Percentiles rank a stretch among this genome's conserved stretches.
Conservation (phyloP, 2,888 invertebrate species). For the Allophyes oxyacanthae region DNA sequence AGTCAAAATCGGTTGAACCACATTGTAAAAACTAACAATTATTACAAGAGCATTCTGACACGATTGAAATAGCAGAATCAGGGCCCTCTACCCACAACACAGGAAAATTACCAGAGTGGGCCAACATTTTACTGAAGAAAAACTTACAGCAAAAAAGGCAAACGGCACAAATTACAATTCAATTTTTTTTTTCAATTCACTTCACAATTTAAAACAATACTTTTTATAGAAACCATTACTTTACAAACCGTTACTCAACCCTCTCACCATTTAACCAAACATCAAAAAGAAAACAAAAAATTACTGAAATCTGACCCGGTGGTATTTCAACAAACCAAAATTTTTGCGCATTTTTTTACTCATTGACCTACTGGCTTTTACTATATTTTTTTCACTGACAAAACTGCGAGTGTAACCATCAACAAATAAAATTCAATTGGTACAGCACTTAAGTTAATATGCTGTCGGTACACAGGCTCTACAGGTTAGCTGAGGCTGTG, state of each 20-base stretch:
- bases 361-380: too few species aligned
- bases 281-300: neutral
- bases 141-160: neutral
- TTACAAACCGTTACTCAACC: neutral
- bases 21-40: too few species aligned
- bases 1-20: too few species aligned
- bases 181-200: neutral
- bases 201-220: constrained; percentile 6
- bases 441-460: constrained; percentile 51
- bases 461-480: constrained; percentile 49
- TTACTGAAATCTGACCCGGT: neutral
- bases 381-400: constrained; percentile 7
- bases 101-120: too few species aligned
- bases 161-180: neutral
- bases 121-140: too few species aligned
- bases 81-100: too few species aligned
- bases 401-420: constrained; percentile 18
- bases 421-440: constrained; percentile 51
- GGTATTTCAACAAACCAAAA: neutral
- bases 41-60: too few species aligned
- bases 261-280: neutral
- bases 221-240: constrained; percentile 11
- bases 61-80: too few species aligned
- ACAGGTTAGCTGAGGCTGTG: constrained; percentile 56
- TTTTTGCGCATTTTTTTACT: neutral